Evolutionary conservation across 2,113 vertebrate species (phyloP).

Genomic region (Isurus oxyrinchus): DNA sequence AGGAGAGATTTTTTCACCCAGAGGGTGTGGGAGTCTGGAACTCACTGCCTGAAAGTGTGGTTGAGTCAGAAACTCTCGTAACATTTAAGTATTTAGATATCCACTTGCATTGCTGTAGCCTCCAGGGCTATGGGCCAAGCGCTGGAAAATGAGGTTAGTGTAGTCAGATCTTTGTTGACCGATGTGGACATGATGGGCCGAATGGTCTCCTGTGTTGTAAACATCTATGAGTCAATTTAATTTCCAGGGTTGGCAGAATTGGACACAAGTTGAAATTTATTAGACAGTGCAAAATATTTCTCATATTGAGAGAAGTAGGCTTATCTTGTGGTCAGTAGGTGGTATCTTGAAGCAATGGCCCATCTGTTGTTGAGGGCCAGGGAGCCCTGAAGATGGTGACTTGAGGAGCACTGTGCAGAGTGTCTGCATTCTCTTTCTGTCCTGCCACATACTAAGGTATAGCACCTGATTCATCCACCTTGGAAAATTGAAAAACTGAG

Average conservation of each 20-base stretch:
- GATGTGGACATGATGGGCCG: no score
- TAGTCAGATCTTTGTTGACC: no score
- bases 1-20: no score
- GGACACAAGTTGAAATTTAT: not conserved
- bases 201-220: no score
- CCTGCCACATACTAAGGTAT: not conserved
- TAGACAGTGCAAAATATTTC: not conserved
- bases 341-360: not conserved
- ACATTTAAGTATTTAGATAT: no score
- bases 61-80: no score
- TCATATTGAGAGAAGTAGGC: not conserved
- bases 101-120: no score
- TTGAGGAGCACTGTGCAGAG: not conserved
- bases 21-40: no score
- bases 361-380: not conserved
- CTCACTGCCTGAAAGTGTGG: no score
- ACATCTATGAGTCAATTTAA: not conserved
- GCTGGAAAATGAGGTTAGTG: no score
- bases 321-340: not conserved
- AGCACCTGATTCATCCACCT: not conserved
- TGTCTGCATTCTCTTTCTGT: not conserved
- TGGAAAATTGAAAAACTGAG: not conserved
- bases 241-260: conserved; percentile 26
- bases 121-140: no score
- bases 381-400: not conserved